Percentiles rank a stretch among this genome's conserved stretches.
Conservation (phyloP, 2,888 invertebrate genomes). For the Chaetogeoica ovagalla region DNA sequence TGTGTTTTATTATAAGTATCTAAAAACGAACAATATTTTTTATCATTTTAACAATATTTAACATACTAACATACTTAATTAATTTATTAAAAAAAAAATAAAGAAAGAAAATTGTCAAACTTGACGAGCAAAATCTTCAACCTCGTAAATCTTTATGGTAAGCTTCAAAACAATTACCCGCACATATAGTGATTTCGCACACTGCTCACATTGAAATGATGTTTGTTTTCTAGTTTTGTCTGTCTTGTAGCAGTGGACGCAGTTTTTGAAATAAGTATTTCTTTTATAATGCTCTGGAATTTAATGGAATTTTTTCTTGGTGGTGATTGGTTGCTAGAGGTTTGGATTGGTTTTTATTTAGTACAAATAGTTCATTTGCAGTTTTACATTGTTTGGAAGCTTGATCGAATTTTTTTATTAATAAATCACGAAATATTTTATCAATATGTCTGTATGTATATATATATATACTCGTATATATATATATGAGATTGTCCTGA, state of each 20-base stretch:
- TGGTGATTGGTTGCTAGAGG: slow-evolving; percentile 5
- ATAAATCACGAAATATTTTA: slow-evolving; percentile 9
- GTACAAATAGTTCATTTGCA: slow-evolving; percentile 10
- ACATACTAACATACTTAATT: no score
- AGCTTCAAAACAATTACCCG: no score
- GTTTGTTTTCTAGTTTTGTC: slow-evolving; percentile 19
- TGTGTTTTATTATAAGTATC: no score
- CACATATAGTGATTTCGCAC: no score
- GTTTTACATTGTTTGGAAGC: not conserved
- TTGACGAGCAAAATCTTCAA: no score
- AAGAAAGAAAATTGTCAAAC: no score
- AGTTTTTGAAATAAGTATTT: slow-evolving; percentile 21
- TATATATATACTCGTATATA: no score
- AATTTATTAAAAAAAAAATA: no score
- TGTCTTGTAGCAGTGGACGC: slow-evolving; percentile 11
- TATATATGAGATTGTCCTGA: no score
- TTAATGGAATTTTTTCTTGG: slow-evolving; percentile 19
- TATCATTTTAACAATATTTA: not conserved
- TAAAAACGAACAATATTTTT: not conserved
- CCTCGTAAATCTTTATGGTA: no score
- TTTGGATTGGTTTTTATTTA: not conserved
- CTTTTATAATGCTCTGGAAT: slow-evolving; percentile 24
- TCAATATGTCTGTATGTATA: no score
- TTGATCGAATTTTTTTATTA: slow-evolving; percentile 23
- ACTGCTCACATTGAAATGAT: no score